Evolutionary conservation across 2,797 vertebrate species (phyloP), one percentile per base, ranked within the genome.

Genomic region (Toxotes lorentzi): DNA sequence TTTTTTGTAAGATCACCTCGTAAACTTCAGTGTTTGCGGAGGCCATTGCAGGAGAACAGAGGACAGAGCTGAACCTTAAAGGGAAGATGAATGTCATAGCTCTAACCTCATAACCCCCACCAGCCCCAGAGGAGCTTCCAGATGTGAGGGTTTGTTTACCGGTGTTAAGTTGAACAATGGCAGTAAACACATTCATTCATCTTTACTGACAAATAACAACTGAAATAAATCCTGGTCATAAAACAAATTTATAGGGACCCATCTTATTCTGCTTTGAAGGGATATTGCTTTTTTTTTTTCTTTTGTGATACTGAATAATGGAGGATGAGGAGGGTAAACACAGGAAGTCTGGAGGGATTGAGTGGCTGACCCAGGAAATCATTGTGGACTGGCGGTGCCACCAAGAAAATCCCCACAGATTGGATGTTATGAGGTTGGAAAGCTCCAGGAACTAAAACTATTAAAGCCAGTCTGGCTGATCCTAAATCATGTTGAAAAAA

Each of bases 181-280:
- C 30, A 8, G 13, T 47, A 51, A 58, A 63, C 57, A 32, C 62
- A 68, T 35, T 54, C 6, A 21, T 41, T 59, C 35, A 50, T 69
- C 54, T 23, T 40, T 9, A 19, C 7, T 4, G 59, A 57, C 56
- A 59, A 68, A 77, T 47, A 21, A 35, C 70, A 57, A 56, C 48
- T 50, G 3, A n/a, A n/a, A 51, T 30, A 69, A 70, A 78, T 73
- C 73, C 70, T 51, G 34, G 13, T 34, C 64, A 73, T 81, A 67
- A 83, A 85, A 38, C 40, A 73, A 24, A 34, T 61, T 65, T 30
- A 41, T 17, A 60, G n/a, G 19, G 17, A 10, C 2, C 50, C 7
- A 8, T 16, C 5, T 5, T 6, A 6, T 48, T 50, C 4, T 43
- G 34, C 41, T 84, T 32, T 40, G 27, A 56, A 38, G 32, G 38